Base-by-base conservation (phyloP, 2,797 vertebrate species). In the Rhinogobio ventralis region DNA sequence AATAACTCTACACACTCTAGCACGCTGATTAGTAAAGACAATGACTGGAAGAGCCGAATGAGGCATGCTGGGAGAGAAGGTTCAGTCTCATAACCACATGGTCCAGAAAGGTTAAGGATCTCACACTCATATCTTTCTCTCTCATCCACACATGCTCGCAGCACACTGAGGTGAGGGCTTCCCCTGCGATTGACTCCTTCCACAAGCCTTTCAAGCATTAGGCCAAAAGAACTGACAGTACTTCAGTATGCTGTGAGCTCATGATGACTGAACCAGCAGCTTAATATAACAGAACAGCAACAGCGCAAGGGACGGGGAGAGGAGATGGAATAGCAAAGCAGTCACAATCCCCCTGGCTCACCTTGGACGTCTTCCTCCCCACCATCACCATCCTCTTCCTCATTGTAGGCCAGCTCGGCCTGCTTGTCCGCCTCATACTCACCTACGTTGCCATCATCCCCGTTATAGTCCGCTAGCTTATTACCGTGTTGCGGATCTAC, bases 321-420 rank as follows among this genome's bases (percentile, higher is more conserved):
- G 91, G 92, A 87, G 89, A 88, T 90, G 91, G 91, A 75, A 83
- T 33, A 87, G 90, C 81, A 79, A 86, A 68, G 86, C 76, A 73
- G 39, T 80, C 67, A 13, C 86, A 53, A 68, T 57, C 73, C 79
- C 79, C 96, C 95, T n/a, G 95, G 96, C 98, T 99, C 97, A 99
- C 98, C 98, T 99, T 99, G 98, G 94, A 98, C 97, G 95, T 99
- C 98, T 98, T 99, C 98, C 97, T 99, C 98, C 96, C 98, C 98
- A 96, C 98, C 98, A 97, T 99, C 98, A 96, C 98, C 98, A 97
- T 99, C 98, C 96, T 99, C 98, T 97, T 99, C 98, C 97, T 99
- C 98, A 98, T 99, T 99, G 97, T 99, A 99, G 95, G 98, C 98
- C 96, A 99, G 97, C 94, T 99, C 98, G 46, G 98, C 98, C 97